These are phyloP conservation scores for Drymonia ruficornis DNA, from an alignment of 2,888 invertebrate genomes.

Conservation along the genomic window DNA sequence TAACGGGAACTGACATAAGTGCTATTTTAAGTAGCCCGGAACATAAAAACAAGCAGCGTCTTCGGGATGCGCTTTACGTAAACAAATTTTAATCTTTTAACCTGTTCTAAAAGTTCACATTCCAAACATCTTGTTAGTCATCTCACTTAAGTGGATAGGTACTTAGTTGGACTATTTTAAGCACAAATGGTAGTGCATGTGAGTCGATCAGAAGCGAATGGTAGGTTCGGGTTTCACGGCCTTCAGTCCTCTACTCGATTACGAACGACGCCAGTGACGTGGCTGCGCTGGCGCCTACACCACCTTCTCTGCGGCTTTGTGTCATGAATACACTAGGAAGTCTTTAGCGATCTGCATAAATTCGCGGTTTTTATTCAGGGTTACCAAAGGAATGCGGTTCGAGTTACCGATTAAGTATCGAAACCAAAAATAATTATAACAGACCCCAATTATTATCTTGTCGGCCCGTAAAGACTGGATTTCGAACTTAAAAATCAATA, in stretches of 20 bases:
- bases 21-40: conserved; percentile 31
- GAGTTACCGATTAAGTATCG: conserved; percentile 32
- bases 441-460: conserved; percentile 23
- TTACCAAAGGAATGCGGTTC: conserved; percentile 40
- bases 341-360: conserved; percentile 40
- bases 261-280: conserved; percentile 75
- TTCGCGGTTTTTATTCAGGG: conserved; percentile 33
- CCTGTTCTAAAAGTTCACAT: conserved; percentile 8
- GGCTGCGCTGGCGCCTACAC: conserved; percentile 68
- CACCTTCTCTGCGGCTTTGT: conserved; percentile 60
- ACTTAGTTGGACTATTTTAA: conserved; percentile 35
- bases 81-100: conserved; percentile 15
- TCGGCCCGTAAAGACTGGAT: conserved; percentile 1
- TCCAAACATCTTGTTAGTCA: conserved; percentile 17
- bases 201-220: conserved; percentile 69
- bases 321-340: conserved; percentile 57
- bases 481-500: conserved; percentile 6
- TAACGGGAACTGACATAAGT: conserved; percentile 32
- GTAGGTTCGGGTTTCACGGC: conserved; percentile 77
- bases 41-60: conserved; percentile 19
- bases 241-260: conserved; percentile 79
- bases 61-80: conserved; percentile 14
- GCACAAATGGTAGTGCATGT: conserved; percentile 36
- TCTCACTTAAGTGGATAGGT: conserved; percentile 16
- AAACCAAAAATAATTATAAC: conserved; percentile 22